phyloP scores from a whole-genome alignment of 2,888 invertebrate species.

The Gastrophysa polygoni region DNA sequence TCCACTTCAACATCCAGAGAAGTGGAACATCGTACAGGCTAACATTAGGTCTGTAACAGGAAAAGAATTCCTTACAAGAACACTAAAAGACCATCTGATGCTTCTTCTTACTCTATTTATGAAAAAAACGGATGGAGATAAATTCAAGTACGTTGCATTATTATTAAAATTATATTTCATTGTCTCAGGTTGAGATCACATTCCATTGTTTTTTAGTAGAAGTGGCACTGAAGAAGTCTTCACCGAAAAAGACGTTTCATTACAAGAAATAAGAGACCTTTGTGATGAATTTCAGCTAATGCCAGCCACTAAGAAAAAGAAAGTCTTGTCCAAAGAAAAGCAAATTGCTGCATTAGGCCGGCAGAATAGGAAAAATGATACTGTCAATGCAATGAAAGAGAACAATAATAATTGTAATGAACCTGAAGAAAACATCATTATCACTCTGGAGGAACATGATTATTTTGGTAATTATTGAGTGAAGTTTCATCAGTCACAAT shows the following conservation, averaged over 20 bases:
- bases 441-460: not conserved
- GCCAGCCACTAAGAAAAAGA: not conserved
- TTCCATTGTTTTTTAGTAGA: not conserved
- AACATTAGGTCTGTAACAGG: not conserved
- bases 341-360: conserved; percentile 1
- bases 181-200: not conserved
- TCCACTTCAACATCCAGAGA: no score
- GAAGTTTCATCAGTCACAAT: not conserved
- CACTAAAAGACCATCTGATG: conserved; percentile 2
- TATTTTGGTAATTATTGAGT: conserved; percentile 10
- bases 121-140: not conserved
- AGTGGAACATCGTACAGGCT: not conserved
- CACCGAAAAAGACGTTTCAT: not conserved
- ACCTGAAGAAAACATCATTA: not conserved
- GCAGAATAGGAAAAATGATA: conserved; percentile 1
- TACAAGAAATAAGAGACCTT: not conserved
- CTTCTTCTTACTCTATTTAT: no score
- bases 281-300: not conserved
- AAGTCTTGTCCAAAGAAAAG: not conserved
- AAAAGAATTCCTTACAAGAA: conserved; percentile 1
- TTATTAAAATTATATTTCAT: not conserved
- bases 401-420: not conserved
- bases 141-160: not conserved
- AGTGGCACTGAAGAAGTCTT: conserved; percentile 1
- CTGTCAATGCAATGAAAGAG: no score